Conservation (phyloP, 2,797 vertebrate species). For the Orientallactaga sibirica region DNA sequence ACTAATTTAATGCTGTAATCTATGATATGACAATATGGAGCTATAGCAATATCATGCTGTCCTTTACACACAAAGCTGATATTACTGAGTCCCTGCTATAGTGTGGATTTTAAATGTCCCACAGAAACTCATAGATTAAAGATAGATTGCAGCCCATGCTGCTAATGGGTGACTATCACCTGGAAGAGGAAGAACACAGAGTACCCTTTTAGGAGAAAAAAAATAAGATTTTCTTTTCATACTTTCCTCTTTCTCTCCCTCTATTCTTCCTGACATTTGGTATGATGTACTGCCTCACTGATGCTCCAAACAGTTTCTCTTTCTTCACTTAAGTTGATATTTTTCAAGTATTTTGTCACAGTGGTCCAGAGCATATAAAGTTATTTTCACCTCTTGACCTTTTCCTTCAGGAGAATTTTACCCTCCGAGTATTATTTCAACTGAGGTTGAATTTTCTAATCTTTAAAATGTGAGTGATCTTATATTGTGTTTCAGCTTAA, state of each 20-base stretch:
- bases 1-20: slow-evolving; percentile 38
- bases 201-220: no score
- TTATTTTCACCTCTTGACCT: background rate
- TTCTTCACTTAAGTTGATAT: background rate
- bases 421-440: slow-evolving; percentile 26
- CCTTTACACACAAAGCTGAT: background rate
- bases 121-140: background rate
- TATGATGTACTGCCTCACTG: background rate
- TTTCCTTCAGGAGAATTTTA: background rate
- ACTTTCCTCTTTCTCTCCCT: background rate
- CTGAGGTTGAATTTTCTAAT: background rate
- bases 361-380: background rate
- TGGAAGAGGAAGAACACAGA: no score
- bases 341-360: background rate
- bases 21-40: background rate
- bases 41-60: background rate
- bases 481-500: background rate
- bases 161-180: background rate
- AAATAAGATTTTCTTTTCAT: background rate
- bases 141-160: background rate
- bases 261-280: background rate
- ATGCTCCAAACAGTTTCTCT: background rate
- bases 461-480: background rate
- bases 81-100: background rate
- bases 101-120: background rate